Evolutionary conservation across 2,888 invertebrate genomes (phyloP).

Genomic region (Panopea generosa): DNA sequence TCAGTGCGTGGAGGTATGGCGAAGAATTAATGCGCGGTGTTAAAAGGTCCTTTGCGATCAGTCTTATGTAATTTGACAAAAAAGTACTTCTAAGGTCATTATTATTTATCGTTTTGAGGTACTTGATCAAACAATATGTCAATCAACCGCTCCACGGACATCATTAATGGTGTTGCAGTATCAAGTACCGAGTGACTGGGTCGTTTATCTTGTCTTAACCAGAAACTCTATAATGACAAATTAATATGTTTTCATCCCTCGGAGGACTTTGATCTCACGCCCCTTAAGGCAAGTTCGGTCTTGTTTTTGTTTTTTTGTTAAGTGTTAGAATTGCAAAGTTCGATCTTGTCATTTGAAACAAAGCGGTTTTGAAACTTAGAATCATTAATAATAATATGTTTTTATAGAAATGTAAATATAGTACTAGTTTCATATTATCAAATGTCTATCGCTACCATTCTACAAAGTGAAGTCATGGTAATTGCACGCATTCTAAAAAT

Average conservation of each 20-base stretch:
- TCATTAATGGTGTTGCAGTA: constrained; percentile 41
- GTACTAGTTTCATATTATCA: too few species aligned
- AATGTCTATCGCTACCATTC: too few species aligned
- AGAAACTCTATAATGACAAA: constrained; percentile 43
- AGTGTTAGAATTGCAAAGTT: too few species aligned
- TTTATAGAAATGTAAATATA: too few species aligned
- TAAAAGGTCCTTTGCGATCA: constrained; percentile 9
- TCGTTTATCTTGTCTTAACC: constrained; percentile 49
- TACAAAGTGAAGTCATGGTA: too few species aligned
- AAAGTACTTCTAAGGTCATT: constrained; percentile 28
- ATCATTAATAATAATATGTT: too few species aligned
- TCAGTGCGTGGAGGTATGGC: constrained; percentile 1
- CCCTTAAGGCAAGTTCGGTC: too few species aligned
- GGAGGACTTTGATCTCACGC: constrained; percentile 24
- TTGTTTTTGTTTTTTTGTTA: too few species aligned
- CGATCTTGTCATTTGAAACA: too few species aligned
- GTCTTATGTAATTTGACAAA: constrained; percentile 38
- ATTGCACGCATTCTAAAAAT: too few species aligned
- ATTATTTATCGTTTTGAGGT: constrained; percentile 50
- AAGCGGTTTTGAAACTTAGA: too few species aligned
- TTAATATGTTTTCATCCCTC: constrained; percentile 43
- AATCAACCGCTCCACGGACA: constrained; percentile 29
- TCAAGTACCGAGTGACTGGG: constrained; percentile 27
- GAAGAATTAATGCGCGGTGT: constrained; percentile 30
- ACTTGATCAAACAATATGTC: constrained; percentile 39